Percentiles rank a stretch among this genome's conserved stretches.
Evolutionary conservation across 2,797 vertebrate species (phyloP).

Genomic region (Pelobates cultripes): DNA sequence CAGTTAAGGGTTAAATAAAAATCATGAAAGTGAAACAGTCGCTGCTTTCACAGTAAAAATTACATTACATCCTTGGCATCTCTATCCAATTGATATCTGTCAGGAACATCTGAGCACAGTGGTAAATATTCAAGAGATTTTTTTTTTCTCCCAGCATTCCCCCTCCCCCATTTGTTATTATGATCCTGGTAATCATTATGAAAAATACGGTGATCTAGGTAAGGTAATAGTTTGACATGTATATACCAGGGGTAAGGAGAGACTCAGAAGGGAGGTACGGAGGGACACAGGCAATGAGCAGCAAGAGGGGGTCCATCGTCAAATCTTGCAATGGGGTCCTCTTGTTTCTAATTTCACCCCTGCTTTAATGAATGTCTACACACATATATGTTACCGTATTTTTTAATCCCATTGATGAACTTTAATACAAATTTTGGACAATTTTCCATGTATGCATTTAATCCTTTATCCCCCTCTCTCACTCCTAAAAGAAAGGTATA

Average conservation of each 20-base stretch:
- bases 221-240: constrained; percentile 58
- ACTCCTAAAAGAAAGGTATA: constrained; percentile 68
- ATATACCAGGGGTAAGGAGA: constrained; percentile 43
- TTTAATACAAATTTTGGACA: constrained; percentile 67
- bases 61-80: constrained; percentile 25
- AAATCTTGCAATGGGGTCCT: too few species aligned
- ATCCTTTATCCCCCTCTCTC: constrained; percentile 66
- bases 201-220: constrained; percentile 54
- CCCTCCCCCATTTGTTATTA: constrained; percentile 28
- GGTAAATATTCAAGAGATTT: constrained; percentile 59
- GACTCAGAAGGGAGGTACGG: too few species aligned
- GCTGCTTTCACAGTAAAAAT: not conserved
- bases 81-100: constrained; percentile 51
- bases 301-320: too few species aligned
- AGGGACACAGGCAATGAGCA: too few species aligned
- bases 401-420: too few species aligned
- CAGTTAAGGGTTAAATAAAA: not conserved
- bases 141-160: not conserved
- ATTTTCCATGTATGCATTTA: constrained; percentile 78
- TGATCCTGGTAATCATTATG: constrained; percentile 30
- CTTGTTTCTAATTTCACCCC: too few species aligned
- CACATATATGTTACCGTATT: too few species aligned
- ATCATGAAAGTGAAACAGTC: not conserved
- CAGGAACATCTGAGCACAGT: constrained; percentile 36
- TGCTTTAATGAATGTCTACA: too few species aligned